phyloP scores from a whole-genome alignment of 37 sponge, comb jelly and placozoan species.

The Geodia barretti region DNA sequence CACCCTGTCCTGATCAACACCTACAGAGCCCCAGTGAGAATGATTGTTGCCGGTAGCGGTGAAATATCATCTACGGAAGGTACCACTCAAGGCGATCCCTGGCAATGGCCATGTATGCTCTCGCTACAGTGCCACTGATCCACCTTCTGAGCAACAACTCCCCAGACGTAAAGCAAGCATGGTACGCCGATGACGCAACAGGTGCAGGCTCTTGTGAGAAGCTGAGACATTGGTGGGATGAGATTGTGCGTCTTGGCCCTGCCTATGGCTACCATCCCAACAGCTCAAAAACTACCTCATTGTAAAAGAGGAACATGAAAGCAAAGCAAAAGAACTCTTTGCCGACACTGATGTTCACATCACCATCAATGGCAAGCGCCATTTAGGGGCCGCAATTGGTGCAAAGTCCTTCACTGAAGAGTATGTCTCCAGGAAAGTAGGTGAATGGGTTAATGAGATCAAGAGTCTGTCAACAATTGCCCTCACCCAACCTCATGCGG shows the following conservation, averaged over 20 bases:
- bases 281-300: slow-evolving; percentile 29
- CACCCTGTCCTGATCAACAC: slow-evolving; percentile 18
- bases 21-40: not conserved
- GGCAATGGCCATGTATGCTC: slow-evolving; percentile 56
- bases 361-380: slow-evolving; percentile 27
- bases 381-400: slow-evolving; percentile 44
- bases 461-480: slow-evolving; percentile 18
- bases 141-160: not conserved
- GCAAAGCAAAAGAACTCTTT: slow-evolving; percentile 23
- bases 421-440: slow-evolving; percentile 37
- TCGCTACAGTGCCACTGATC: slow-evolving; percentile 31
- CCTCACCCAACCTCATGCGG: slow-evolving; percentile 19
- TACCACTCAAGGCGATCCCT: slow-evolving; percentile 51
- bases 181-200: slow-evolving; percentile 67
- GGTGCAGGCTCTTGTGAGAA: slow-evolving; percentile 8
- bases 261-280: slow-evolving; percentile 52
- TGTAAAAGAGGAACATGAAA: slow-evolving; percentile 37
- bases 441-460: slow-evolving; percentile 25
- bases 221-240: slow-evolving; percentile 36
- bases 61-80: slow-evolving; percentile 22
- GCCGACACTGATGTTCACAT: slow-evolving; percentile 23
- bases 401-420: slow-evolving; percentile 2
- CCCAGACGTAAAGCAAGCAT: slow-evolving; percentile 34
- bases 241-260: slow-evolving; percentile 17
- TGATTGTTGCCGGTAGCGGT: not conserved